phyloP scores from a whole-genome alignment of 2,113 vertebrate species.

The Hyperoodon ampullatus region DNA sequence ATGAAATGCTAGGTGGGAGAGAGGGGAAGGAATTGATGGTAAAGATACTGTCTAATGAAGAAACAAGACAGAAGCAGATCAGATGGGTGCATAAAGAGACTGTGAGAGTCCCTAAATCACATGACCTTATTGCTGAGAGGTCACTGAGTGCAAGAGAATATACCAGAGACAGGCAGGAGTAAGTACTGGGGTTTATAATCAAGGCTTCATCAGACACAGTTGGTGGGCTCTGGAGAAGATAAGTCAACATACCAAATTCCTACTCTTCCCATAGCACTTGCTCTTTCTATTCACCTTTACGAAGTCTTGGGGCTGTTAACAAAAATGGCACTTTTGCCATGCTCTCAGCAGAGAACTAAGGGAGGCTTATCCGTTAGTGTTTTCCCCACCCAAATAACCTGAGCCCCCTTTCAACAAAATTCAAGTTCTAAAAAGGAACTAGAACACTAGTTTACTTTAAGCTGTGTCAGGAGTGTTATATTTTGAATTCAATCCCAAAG shows the following conservation, averaged over 20 bases:
- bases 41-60: conserved; percentile 49
- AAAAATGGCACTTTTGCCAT: background rate
- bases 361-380: background rate
- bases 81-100: background rate
- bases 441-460: conserved; percentile 54
- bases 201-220: background rate
- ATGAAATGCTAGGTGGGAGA: conserved; percentile 34
- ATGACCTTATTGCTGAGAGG: background rate
- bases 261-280: background rate
- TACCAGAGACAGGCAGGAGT: background rate
- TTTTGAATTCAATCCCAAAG: conserved; percentile 58
- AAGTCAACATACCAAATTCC: background rate
- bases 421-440: conserved; percentile 44
- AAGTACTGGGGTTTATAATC: conserved; percentile 11
- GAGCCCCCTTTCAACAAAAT: conserved; percentile 23
- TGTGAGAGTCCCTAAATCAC: background rate
- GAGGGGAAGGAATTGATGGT: background rate
- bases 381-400: conserved; percentile 39
- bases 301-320: conserved; percentile 21
- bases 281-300: background rate
- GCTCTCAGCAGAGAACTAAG: conserved; percentile 43
- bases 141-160: conserved; percentile 4
- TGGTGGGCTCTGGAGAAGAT: background rate
- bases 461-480: conserved; percentile 23
- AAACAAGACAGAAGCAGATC: conserved; percentile 7